Conservation (phyloP, 1,140 invertebrate genomes). For the Drosophila asahinai region DNA sequence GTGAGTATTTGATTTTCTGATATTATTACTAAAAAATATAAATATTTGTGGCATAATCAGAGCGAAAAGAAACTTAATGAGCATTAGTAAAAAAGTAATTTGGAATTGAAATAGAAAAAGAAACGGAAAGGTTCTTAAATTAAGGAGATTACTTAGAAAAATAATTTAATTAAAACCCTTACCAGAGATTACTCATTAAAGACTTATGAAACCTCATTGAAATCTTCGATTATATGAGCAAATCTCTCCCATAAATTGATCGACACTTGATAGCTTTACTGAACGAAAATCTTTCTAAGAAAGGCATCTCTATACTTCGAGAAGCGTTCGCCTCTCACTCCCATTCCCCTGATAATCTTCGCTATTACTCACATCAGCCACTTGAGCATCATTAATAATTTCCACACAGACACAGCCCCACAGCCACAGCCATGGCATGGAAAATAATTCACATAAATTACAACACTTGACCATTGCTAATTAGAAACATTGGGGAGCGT, state of each 20-base stretch:
- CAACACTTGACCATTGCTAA: conserved; percentile 50
- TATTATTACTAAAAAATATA: neutral
- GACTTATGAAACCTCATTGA: neutral
- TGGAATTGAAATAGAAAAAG: no score
- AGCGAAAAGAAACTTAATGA: no score
- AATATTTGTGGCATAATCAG: conserved; percentile 12
- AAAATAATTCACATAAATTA: conserved; percentile 55
- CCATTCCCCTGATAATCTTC: conserved; percentile 17
- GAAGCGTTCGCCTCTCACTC: no score
- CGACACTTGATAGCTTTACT: neutral
- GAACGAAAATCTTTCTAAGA: neutral
- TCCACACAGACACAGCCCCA: conserved; percentile 4
- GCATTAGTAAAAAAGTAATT: neutral
- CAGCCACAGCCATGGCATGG: neutral
- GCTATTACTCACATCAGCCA: conserved; percentile 31
- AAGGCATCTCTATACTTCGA: neutral
- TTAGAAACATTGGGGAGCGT: conserved; percentile 39
- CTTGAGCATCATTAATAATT: conserved; percentile 51
- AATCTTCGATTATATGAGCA: neutral
- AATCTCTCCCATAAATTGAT: neutral
- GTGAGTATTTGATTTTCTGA: conserved; percentile 88
- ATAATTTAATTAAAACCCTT: neutral
- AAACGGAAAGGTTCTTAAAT: neutral
- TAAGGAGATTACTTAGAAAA: no score
- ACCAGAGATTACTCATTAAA: no score